Evolutionary conservation across 2,113 vertebrate genomes (phyloP), one percentile per base, ranked within the genome.

Genomic region (Lamprotornis superbus): DNA sequence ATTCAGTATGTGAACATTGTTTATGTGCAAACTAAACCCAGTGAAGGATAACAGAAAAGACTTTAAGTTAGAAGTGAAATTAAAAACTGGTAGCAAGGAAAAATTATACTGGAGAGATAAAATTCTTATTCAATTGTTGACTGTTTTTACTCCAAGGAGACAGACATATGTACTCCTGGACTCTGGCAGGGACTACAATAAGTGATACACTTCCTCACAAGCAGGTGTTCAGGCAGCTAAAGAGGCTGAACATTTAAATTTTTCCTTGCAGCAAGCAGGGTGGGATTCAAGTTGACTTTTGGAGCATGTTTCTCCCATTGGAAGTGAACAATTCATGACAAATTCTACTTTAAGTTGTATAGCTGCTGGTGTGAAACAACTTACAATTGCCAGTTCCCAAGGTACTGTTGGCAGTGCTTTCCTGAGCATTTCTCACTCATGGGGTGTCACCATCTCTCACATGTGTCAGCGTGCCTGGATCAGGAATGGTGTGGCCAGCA

Each of bases 261-360:
- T 42, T 46, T 19, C 50, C 31, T 31, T 52, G 46, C 39, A 96
- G 25, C n/a, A 53, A 83, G 37, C 4, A 63, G 30, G 11, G 20
- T 1, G n/a, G 37, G 28, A 60, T 65, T 49, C 39, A 55, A 14
- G 42, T 6, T 55, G 75, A 59, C 27, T 86, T 83, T 53, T 77
- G 71, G 28, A 65, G 31, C 0, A 0, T 11, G 14, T 46, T 64
- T 85, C 50, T 56, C n/a, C 49, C 15, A 19, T 0, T 42, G 50
- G 46, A 88, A 50, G 25, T 4, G 46, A 31, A 65, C 15, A 57
- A 11, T 28, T 89, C 25, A 11, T 6, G 40, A 73, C n/a, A 65
- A 86, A 88, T 74, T 73, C 46, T 37, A 12, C 28, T 31, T 21
- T 8, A 44, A 55, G 42, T 1, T 83, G 63, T 2, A 1, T 9